Percentiles rank a stretch among this genome's conserved stretches.
Conservation (phyloP, 2,888 invertebrate species). For the Brenthis hecate region DNA sequence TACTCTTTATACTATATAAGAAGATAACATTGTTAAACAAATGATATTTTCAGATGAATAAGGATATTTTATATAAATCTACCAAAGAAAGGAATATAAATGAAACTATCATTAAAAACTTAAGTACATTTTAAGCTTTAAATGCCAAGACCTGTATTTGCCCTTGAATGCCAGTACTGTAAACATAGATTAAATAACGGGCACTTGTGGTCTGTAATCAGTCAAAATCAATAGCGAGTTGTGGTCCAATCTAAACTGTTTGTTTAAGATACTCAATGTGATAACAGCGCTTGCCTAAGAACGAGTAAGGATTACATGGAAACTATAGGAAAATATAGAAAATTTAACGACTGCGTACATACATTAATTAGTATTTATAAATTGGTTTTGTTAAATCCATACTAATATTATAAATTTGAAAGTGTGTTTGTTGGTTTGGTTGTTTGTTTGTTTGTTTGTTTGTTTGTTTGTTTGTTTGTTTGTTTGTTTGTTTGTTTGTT, state of each 20-base stretch:
- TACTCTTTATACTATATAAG: too few species aligned
- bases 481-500: too few species aligned
- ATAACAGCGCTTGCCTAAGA: conserved; percentile 50
- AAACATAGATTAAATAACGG: conserved; percentile 46
- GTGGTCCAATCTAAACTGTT: conserved; percentile 56
- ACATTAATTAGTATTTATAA: too few species aligned
- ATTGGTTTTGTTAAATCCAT: too few species aligned
- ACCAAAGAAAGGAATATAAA: too few species aligned
- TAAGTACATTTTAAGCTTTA: conserved; percentile 23
- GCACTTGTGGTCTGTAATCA: conserved; percentile 55
- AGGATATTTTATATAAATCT: too few species aligned
- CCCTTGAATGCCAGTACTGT: conserved; percentile 40
- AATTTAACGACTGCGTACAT: conserved; percentile 21
- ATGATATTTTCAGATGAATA: too few species aligned
- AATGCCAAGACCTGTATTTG: conserved; percentile 37
- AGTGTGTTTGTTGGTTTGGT: too few species aligned
- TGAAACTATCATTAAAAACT: conserved; percentile 10
- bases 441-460: too few species aligned
- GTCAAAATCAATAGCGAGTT: conserved; percentile 68
- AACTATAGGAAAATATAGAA: conserved; percentile 33
- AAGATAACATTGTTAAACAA: too few species aligned
- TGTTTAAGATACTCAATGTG: conserved; percentile 58
- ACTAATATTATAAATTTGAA: too few species aligned
- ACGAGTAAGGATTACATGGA: conserved; percentile 32
- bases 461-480: too few species aligned